Conservation (phyloP, 2,113 vertebrate species). For the Apistogramma diplotaenia region DNA sequence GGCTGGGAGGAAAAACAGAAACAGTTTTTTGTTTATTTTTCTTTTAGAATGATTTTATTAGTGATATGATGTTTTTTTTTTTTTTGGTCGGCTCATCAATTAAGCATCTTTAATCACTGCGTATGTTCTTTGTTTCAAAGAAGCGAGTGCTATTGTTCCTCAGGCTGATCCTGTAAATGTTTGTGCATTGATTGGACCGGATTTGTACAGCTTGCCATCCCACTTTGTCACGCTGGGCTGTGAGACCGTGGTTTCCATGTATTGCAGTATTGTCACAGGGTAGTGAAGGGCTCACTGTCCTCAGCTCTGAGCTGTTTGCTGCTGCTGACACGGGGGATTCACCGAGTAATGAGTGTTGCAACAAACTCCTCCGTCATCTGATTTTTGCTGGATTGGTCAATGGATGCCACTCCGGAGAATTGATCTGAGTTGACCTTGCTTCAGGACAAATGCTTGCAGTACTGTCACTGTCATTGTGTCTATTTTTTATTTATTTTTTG, state of each 20-base stretch:
- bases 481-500: background rate
- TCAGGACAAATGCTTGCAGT: constrained; percentile 13
- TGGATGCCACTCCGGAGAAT: constrained; percentile 55
- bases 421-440: constrained; percentile 51
- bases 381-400: constrained; percentile 51
- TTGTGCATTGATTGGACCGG: background rate
- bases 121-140: background rate
- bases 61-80: too few relatives aligned
- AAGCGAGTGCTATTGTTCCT: background rate
- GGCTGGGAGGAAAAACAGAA: too few relatives aligned
- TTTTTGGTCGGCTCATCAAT: background rate
- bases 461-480: constrained; percentile 21
- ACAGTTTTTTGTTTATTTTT: background rate
- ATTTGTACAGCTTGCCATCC: background rate
- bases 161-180: background rate
- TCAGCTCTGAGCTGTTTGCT: constrained; percentile 47
- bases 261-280: constrained; percentile 62
- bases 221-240: constrained; percentile 14
- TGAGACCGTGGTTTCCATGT: constrained; percentile 37
- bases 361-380: constrained; percentile 69
- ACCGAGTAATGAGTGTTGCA: constrained; percentile 55
- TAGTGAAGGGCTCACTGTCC: constrained; percentile 59
- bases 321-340: constrained; percentile 65
- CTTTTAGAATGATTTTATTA: background rate
- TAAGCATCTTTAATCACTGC: background rate